Conservation (phyloP, 2,797 vertebrate genomes). For the Sphenodon punctatus region DNA sequence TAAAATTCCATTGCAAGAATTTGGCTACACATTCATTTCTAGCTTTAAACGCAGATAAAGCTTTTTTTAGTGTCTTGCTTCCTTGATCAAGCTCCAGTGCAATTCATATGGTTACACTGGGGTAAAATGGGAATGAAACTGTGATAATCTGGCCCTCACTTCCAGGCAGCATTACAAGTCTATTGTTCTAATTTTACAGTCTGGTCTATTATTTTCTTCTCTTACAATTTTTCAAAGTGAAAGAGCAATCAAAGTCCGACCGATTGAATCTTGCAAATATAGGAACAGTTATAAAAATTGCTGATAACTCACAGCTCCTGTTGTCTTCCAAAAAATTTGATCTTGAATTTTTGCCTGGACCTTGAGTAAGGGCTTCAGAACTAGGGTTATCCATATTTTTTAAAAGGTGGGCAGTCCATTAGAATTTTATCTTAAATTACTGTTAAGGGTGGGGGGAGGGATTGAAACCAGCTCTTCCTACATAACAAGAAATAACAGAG, state of each 20-base stretch:
- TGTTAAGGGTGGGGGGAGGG: no score
- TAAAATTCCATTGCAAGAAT: background rate
- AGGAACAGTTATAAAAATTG: background rate
- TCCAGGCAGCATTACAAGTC: no score
- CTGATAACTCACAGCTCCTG: background rate
- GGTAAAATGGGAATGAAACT: no score
- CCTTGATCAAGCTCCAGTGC: no score
- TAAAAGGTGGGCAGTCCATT: background rate
- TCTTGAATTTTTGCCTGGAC: background rate
- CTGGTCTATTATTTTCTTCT: no score
- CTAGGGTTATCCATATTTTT: no score
- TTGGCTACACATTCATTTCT: background rate
- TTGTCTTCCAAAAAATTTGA: background rate
- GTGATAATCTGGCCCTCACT: no score
- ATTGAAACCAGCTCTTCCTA: background rate
- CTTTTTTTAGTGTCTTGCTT: background rate
- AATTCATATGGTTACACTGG: no score
- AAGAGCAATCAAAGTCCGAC: no score
- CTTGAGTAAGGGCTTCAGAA: background rate
- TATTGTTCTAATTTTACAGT: no score
- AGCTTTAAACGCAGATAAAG: conserved; percentile 10
- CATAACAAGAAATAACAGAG: background rate
- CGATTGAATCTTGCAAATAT: no score
- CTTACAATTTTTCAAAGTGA: no score
- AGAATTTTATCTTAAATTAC: background rate